Conservation (phyloP, 2,797 vertebrate genomes). For the Gadopsis marmoratus region DNA sequence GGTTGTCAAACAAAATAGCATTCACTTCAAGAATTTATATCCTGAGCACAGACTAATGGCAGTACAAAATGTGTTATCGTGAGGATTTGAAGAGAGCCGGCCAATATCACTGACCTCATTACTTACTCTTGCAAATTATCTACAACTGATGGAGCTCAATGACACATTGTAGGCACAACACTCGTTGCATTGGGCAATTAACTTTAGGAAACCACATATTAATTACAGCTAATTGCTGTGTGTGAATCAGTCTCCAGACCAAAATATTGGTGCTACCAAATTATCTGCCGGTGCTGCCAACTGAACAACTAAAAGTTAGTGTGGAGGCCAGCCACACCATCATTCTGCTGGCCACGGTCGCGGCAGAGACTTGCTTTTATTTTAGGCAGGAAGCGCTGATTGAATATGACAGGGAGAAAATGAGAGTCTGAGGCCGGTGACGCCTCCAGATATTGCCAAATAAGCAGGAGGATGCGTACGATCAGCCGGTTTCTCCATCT, state of each 20-base stretch:
- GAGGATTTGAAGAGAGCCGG: conserved; percentile 40
- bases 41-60: conserved; percentile 6
- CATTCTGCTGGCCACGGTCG: conserved; percentile 52
- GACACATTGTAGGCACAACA: conserved; percentile 54
- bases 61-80: conserved; percentile 22
- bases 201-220: conserved; percentile 50
- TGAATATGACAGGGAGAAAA: conserved; percentile 84
- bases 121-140: conserved; percentile 53
- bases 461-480: conserved; percentile 78
- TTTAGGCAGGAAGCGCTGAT: conserved; percentile 77
- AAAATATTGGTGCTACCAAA: conserved; percentile 43
- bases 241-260: conserved; percentile 29
- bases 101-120: conserved; percentile 59
- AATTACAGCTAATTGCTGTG: conserved; percentile 51
- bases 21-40: conserved; percentile 1
- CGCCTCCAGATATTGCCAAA: conserved; percentile 82
- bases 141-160: conserved; percentile 54
- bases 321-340: conserved; percentile 43
- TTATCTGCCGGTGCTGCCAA: conserved; percentile 24
- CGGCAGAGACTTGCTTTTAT: conserved; percentile 65
- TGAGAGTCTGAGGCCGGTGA: conserved; percentile 80
- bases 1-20: conserved; percentile 14
- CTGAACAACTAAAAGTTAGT: conserved; percentile 17
- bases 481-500: conserved; percentile 77
- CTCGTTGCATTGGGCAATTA: conserved; percentile 36